These are phyloP conservation scores for Chaenogobius annularis DNA, from an alignment of 2,113 vertebrate genomes.

Conservation along the genomic window DNA sequence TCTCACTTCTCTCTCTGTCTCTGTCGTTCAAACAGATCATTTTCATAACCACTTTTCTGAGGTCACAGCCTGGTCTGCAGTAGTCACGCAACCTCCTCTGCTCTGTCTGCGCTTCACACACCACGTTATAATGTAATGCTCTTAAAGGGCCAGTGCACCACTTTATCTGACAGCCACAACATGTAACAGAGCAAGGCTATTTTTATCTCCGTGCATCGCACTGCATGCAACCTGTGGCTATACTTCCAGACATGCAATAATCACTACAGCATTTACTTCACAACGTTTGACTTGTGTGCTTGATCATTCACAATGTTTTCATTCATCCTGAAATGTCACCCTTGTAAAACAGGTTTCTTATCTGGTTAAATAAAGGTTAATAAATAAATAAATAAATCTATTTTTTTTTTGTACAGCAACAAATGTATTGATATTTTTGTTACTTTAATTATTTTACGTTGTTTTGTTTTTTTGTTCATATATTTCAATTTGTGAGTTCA, in stretches of 20 bases:
- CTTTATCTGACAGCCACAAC: conserved; percentile 56
- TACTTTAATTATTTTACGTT: no score
- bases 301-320: no score
- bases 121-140: conserved; percentile 43
- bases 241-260: conserved; percentile 30
- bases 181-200: conserved; percentile 61
- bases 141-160: conserved; percentile 76
- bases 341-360: no score
- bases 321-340: no score
- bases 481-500: no score
- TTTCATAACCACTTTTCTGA: conserved; percentile 91
- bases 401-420: no score
- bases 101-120: conserved; percentile 70
- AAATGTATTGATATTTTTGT: no score
- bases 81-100: conserved; percentile 88
- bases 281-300: no score
- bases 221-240: conserved; percentile 60
- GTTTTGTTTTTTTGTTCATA: no score
- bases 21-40: conserved; percentile 83
- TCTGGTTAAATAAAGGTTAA: no score
- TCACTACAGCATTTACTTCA: not conserved
- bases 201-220: conserved; percentile 58
- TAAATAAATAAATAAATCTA: no score
- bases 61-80: conserved; percentile 85
- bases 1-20: conserved; percentile 45